Evolutionary conservation across 2,113 vertebrate species (phyloP).

Genomic region (Cyprinodon variegatus): DNA sequence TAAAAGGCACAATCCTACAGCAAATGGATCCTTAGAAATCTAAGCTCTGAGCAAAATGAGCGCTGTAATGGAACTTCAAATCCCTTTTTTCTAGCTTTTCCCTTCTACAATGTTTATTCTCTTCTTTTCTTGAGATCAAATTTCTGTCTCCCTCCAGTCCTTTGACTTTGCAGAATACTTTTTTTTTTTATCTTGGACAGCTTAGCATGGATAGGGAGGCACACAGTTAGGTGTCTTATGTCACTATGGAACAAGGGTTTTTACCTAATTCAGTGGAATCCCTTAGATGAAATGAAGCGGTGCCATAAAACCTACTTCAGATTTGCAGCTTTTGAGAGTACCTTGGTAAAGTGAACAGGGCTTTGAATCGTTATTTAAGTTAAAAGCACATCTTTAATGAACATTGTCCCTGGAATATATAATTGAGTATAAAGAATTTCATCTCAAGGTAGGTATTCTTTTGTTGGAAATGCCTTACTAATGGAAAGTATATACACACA

Average conservation of each 20-base stretch:
- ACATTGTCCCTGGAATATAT: neutral
- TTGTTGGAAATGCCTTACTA: neutral
- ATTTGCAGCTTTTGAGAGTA: neutral
- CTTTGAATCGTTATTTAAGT: conserved; percentile 7
- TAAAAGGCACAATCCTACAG: too few species aligned
- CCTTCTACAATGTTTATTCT: conserved; percentile 62
- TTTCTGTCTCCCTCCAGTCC: conserved; percentile 46
- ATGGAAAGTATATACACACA: too few species aligned
- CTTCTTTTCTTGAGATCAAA: conserved; percentile 58
- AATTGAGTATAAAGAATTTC: neutral
- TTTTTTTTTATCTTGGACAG: conserved; percentile 27
- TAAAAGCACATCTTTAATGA: neutral
- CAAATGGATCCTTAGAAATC: conserved; percentile 15
- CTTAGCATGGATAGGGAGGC: conserved; percentile 15
- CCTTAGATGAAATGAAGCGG: conserved; percentile 2
- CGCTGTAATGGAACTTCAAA: conserved; percentile 43
- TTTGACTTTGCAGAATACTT: conserved; percentile 39
- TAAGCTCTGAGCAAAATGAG: conserved; percentile 33
- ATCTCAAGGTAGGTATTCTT: neutral
- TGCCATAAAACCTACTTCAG: neutral
- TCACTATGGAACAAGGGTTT: neutral
- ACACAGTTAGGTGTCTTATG: conserved; percentile 27
- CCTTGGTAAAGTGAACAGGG: neutral
- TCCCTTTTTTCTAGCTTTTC: conserved; percentile 60
- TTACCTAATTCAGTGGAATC: neutral